Evolutionary conservation across 2,888 invertebrate species (phyloP).

Genomic region (Pollenia amentaria): DNA sequence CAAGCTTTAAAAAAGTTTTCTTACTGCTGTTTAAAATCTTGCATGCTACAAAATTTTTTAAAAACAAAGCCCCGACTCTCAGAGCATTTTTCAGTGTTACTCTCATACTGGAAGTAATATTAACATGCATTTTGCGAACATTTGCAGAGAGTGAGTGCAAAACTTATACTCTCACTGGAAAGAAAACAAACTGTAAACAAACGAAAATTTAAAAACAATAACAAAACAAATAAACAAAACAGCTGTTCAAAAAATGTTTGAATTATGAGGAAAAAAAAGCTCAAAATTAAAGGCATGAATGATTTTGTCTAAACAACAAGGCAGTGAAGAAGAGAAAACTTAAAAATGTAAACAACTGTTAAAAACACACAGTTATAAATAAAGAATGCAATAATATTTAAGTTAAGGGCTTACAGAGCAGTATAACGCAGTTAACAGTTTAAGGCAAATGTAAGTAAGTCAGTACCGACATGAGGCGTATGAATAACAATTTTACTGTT

Average conservation of each 20-base stretch:
- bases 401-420: neutral
- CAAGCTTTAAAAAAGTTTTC: neutral
- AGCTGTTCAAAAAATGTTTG: conserved; percentile 67
- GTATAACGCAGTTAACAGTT: neutral
- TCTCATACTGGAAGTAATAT: conserved; percentile 57
- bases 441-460: neutral
- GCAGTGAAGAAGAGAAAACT: conserved; percentile 10
- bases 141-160: conserved; percentile 10
- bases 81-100: neutral
- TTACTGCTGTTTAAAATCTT: neutral
- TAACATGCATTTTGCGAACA: conserved; percentile 8
- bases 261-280: conserved; percentile 5
- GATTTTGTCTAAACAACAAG: conserved; percentile 6
- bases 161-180: conserved; percentile 43
- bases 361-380: neutral
- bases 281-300: conserved; percentile 30
- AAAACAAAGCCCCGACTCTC: neutral
- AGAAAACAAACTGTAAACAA: conserved; percentile 38
- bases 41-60: conserved; percentile 32
- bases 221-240: conserved; percentile 48
- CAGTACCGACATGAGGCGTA: neutral
- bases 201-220: neutral
- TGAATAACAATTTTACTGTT: neutral
- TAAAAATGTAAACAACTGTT: conserved; percentile 11
- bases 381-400: neutral